Percentiles rank a stretch among this genome's conserved stretches.
phyloP scores from a whole-genome alignment of 2,113 vertebrate species.

The Terrapene triunguis region DNA sequence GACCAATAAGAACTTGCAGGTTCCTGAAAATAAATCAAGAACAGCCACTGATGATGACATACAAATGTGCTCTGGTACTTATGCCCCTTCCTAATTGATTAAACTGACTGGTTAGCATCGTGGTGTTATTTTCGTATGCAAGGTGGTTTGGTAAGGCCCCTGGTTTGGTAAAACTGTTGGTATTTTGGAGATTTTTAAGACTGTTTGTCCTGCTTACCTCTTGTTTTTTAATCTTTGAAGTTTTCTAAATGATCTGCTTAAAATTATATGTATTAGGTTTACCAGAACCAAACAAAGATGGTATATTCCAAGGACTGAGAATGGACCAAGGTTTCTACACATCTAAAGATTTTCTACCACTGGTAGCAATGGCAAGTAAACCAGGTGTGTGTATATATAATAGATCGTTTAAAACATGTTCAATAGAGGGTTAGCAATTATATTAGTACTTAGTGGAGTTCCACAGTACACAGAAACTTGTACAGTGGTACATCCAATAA shows the following conservation, averaged over 20 bases:
- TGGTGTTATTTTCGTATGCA: not conserved
- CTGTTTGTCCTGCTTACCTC: not conserved
- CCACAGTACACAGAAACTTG: not conserved
- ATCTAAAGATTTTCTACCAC: slow-evolving; percentile 92
- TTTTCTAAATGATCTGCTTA: not conserved
- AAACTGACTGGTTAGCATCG: not conserved
- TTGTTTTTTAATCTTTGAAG: not conserved
- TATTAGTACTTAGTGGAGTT: not conserved
- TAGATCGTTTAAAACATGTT: not conserved
- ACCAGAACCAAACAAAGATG: slow-evolving; percentile 89
- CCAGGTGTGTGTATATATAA: slow-evolving; percentile 76
- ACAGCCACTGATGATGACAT: not conserved
- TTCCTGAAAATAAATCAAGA: slow-evolving; percentile 3
- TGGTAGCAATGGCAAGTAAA: slow-evolving; percentile 92
- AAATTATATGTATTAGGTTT: slow-evolving; percentile 83
- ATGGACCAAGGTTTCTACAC: slow-evolving; percentile 91
- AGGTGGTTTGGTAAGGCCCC: not conserved
- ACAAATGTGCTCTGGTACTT: not conserved
- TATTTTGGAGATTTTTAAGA: not conserved
- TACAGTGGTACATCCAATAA: not conserved
- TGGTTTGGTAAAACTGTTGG: not conserved
- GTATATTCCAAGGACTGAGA: slow-evolving; percentile 86
- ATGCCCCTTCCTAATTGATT: not conserved
- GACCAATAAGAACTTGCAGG: not conserved
- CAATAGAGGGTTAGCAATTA: not conserved